A percentile compares a stretch with the other conserved stretches of the same genome.
Evolutionary conservation across 1,140 invertebrate species (phyloP).

Genomic region (Drosophila yakuba): DNA sequence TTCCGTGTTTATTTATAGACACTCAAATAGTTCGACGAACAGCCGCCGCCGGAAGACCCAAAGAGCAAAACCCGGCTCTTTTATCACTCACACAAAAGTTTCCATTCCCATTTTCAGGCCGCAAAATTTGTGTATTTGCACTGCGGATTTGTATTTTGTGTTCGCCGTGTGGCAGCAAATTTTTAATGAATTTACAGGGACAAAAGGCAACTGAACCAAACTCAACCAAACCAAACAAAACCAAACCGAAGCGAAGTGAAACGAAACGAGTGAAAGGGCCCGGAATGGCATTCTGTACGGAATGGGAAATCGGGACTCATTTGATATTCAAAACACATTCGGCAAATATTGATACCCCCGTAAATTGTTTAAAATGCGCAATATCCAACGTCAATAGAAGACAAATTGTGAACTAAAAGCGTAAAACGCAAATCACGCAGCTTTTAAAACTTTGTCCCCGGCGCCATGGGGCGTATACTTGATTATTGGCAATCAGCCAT

Average conservation of each 20-base stretch:
- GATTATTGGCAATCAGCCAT: constrained; percentile 74
- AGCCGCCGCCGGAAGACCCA: constrained; percentile 19
- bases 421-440: constrained; percentile 75
- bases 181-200: constrained; percentile 79
- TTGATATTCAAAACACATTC: constrained; percentile 84
- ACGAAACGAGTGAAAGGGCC: constrained; percentile 33
- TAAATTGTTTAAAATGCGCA: constrained; percentile 83
- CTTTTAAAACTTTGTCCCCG: constrained; percentile 59
- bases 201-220: constrained; percentile 6
- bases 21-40: constrained; percentile 67
- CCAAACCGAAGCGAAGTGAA: constrained; percentile 7
- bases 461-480: constrained; percentile 62
- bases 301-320: constrained; percentile 53
- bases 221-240: constrained; percentile 3
- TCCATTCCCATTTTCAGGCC: constrained; percentile 58
- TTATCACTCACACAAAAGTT: constrained; percentile 54
- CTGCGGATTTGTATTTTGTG: constrained; percentile 75
- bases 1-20: constrained; percentile 78
- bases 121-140: constrained; percentile 77
- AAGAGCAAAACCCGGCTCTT: constrained; percentile 28
- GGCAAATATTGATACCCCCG: constrained; percentile 82
- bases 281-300: constrained; percentile 7
- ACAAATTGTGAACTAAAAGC: constrained; percentile 78
- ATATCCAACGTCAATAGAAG: constrained; percentile 60
- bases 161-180: constrained; percentile 70